Conservation (phyloP, 2,888 invertebrate species). For the Melinaea marsaeus region DNA sequence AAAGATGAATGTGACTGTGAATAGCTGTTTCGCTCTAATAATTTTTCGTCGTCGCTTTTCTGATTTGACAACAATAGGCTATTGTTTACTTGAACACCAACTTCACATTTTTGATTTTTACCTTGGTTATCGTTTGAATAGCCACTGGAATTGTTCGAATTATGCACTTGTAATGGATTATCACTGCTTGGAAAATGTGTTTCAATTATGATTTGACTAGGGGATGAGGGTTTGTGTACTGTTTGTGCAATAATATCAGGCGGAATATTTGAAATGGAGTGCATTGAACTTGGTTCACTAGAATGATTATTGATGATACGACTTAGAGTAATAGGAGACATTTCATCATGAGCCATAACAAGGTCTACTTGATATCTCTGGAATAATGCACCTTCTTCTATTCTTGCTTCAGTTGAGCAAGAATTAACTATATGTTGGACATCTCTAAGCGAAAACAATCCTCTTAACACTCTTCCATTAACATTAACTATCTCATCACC, state of each 20-base stretch:
- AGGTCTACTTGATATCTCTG: constrained; percentile 77
- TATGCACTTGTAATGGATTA: constrained; percentile 48
- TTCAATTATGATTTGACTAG: constrained; percentile 68
- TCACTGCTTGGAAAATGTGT: constrained; percentile 65
- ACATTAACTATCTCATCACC: constrained; percentile 95
- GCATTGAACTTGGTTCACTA: constrained; percentile 46
- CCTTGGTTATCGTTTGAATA: constrained; percentile 44
- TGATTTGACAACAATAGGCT: constrained; percentile 55
- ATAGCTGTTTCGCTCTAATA: constrained; percentile 62
- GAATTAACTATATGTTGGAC: constrained; percentile 78
- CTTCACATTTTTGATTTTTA: constrained; percentile 53
- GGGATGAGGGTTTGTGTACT: constrained; percentile 59
- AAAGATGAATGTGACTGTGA: constrained; percentile 61
- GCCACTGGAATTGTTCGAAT: constrained; percentile 40
- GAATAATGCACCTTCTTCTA: constrained; percentile 59
- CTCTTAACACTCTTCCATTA: constrained; percentile 88
- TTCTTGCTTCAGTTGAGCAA: constrained; percentile 67
- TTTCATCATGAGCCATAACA: constrained; percentile 81
- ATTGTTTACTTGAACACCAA: constrained; percentile 58
- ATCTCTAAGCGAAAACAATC: constrained; percentile 82
- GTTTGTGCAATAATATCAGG: constrained; percentile 73
- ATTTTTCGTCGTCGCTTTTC: constrained; percentile 75
- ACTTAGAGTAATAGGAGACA: constrained; percentile 73
- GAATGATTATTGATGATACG: constrained; percentile 64
- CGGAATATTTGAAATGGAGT: constrained; percentile 52